Conservation (phyloP, 1,140 invertebrate genomes). For the Bombyx mori region DNA sequence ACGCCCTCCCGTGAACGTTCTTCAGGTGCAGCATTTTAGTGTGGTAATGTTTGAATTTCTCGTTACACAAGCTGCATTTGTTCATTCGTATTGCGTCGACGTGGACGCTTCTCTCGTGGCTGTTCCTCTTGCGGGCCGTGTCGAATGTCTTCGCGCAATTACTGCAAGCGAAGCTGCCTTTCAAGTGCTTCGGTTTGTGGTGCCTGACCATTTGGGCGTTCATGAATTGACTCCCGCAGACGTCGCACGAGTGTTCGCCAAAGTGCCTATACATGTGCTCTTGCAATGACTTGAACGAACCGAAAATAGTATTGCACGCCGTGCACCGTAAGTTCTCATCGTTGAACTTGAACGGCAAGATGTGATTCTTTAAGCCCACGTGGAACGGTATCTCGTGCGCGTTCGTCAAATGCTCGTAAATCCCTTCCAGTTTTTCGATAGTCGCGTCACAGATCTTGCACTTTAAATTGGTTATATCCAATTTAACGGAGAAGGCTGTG, state of each 20-base stretch:
- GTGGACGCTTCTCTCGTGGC: slow-evolving; percentile 26
- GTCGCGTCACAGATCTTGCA: slow-evolving; percentile 21
- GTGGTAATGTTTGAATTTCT: slow-evolving; percentile 24
- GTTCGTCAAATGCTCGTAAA: slow-evolving; percentile 21
- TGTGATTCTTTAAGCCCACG: slow-evolving; percentile 22
- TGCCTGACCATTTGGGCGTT: slow-evolving; percentile 15
- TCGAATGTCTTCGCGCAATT: slow-evolving; percentile 26
- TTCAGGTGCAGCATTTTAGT: slow-evolving; percentile 26
- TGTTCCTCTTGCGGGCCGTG: slow-evolving; percentile 18
- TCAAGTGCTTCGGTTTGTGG: slow-evolving; percentile 24
- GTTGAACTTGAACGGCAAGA: slow-evolving; percentile 34
- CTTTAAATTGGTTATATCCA: slow-evolving; percentile 29
- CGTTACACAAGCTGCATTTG: slow-evolving; percentile 26
- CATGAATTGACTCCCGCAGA: slow-evolving; percentile 37
- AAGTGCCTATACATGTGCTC: slow-evolving; percentile 47
- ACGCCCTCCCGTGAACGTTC: slow-evolving; percentile 19
- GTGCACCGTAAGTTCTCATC: slow-evolving; percentile 18
- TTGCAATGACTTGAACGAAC: slow-evolving; percentile 19
- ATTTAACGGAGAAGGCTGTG: slow-evolving; percentile 25
- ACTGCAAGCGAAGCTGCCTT: slow-evolving; percentile 21
- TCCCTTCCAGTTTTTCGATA: slow-evolving; percentile 13
- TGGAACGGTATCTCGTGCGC: slow-evolving; percentile 20
- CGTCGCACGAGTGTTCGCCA: slow-evolving; percentile 35
- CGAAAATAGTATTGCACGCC: slow-evolving; percentile 14
- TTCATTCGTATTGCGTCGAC: slow-evolving; percentile 13